Evolutionary conservation across 1,140 invertebrate genomes (phyloP).

Genomic region (Drosophila aff.): DNA sequence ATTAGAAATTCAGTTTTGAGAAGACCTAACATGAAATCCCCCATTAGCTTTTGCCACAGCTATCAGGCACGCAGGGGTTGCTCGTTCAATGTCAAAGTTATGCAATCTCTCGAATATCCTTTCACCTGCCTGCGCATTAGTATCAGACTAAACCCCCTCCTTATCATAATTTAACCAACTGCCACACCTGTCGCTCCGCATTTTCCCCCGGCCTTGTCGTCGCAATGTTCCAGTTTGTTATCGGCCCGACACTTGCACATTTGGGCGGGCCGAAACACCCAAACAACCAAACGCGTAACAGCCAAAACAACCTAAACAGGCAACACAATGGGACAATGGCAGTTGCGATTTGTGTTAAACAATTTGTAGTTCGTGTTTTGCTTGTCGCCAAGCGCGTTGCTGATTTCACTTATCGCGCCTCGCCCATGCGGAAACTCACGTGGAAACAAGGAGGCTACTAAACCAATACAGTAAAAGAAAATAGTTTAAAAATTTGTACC

Average conservation of each 20-base stretch:
- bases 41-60: background rate
- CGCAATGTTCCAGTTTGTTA: slow-evolving; percentile 44
- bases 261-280: slow-evolving; percentile 19
- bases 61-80: background rate
- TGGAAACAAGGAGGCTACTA: slow-evolving; percentile 50
- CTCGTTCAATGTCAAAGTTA: slow-evolving; percentile 14
- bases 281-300: slow-evolving; percentile 12
- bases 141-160: slow-evolving; percentile 4
- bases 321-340: slow-evolving; percentile 37
- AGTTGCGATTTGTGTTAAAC: slow-evolving; percentile 73
- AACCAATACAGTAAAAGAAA: slow-evolving; percentile 12
- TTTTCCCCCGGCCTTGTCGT: slow-evolving; percentile 22
- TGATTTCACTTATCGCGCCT: slow-evolving; percentile 78
- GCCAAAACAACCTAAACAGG: slow-evolving; percentile 28
- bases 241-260: slow-evolving; percentile 45
- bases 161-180: slow-evolving; percentile 45
- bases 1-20: background rate
- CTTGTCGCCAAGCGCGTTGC: slow-evolving; percentile 56
- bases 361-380: slow-evolving; percentile 79
- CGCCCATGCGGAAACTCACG: slow-evolving; percentile 57
- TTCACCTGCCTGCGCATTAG: slow-evolving; percentile 7
- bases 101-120: slow-evolving; percentile 21
- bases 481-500: background rate
- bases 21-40: background rate
- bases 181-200: slow-evolving; percentile 30